Conservation (phyloP, 2,797 vertebrate species). For the Melopsittacus undulatus region DNA sequence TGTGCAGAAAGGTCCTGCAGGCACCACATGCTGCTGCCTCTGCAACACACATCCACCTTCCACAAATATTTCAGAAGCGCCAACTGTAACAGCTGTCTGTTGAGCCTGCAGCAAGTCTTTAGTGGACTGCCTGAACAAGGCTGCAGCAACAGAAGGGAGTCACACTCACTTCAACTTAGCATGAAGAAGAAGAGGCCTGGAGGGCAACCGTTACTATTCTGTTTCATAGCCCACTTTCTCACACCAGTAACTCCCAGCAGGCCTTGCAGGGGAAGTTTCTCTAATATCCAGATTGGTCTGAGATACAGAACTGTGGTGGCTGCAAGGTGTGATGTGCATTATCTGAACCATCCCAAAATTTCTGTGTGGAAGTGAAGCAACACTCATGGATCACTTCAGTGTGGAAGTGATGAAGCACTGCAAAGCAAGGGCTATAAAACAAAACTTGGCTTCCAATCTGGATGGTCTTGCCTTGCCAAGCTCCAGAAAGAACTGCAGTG, state of each 20-base stretch:
- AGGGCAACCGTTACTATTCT: background rate
- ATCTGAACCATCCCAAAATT: background rate
- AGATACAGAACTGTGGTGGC: background rate
- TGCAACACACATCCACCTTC: background rate
- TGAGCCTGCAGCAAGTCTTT: background rate
- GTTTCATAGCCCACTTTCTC: background rate
- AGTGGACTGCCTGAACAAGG: background rate
- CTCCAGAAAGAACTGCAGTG: background rate
- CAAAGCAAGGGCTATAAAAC: background rate
- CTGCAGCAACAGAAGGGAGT: background rate
- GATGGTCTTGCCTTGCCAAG: background rate
- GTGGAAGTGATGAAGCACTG: background rate
- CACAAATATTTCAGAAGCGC: background rate
- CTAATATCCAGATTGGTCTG: background rate
- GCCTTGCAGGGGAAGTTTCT: background rate
- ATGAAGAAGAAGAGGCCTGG: background rate
- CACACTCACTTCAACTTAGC: background rate
- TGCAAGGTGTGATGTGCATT: background rate
- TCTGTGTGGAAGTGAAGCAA: background rate
- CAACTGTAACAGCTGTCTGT: background rate
- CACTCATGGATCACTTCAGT: background rate
- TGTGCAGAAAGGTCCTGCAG: background rate
- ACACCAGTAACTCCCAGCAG: background rate
- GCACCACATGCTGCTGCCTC: background rate
- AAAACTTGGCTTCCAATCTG: background rate